phyloP scores from a whole-genome alignment of 2,888 invertebrate species.

The Mesorhabditis belari region DNA sequence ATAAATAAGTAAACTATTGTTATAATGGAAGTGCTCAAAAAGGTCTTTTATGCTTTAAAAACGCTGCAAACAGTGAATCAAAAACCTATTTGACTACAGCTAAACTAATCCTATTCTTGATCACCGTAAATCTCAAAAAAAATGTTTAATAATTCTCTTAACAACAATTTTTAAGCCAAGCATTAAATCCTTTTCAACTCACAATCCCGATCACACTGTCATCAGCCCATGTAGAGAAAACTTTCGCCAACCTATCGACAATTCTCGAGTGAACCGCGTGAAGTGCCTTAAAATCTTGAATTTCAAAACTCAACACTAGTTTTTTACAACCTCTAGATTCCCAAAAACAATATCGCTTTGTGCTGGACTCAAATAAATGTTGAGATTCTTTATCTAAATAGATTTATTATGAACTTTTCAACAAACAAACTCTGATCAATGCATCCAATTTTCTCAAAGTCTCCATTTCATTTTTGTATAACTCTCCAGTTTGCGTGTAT shows the following conservation, averaged over 20 bases:
- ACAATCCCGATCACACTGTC: neutral
- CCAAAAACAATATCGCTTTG: neutral
- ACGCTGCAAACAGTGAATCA: too few species aligned
- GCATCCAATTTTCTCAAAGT: neutral
- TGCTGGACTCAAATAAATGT: neutral
- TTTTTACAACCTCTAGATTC: neutral
- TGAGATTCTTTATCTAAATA: neutral
- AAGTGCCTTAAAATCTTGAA: neutral
- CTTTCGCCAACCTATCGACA: neutral
- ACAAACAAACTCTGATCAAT: neutral
- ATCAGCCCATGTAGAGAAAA: neutral
- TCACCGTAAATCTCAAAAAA: too few species aligned
- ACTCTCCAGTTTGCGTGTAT: neutral
- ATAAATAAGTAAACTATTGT: too few species aligned
- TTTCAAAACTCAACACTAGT: neutral
- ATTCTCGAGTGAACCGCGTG: neutral
- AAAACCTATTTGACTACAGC: too few species aligned
- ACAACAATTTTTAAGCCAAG: too few species aligned
- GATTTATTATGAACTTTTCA: neutral
- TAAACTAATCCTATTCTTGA: too few species aligned
- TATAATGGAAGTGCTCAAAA: too few species aligned
- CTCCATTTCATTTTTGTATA: neutral
- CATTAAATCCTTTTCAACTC: neutral
- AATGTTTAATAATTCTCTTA: too few species aligned
- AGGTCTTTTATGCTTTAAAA: too few species aligned